Conservation (phyloP, 2,113 vertebrate species). For the Gavia stellata region DNA sequence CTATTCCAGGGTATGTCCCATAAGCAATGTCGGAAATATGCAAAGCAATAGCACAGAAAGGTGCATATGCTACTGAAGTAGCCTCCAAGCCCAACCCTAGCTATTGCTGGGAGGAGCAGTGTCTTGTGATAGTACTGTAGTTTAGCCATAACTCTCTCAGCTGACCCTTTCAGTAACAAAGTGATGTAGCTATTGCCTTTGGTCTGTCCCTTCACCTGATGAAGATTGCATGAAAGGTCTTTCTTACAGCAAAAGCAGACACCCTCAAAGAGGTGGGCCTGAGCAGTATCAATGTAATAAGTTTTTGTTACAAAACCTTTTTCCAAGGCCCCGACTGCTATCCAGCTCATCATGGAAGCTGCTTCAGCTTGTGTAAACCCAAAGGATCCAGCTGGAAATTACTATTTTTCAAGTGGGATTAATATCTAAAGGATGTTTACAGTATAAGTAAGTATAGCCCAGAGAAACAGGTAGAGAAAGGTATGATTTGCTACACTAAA, state of each 20-base stretch:
- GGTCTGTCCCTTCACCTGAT: neutral
- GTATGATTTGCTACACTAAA: neutral
- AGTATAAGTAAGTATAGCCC: neutral
- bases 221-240: neutral
- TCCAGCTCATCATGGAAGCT: neutral
- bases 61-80: neutral
- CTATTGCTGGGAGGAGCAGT: neutral
- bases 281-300: too few relatives aligned
- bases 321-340: neutral
- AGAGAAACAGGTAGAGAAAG: neutral
- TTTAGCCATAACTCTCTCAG: neutral
- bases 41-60: neutral
- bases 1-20: neutral
- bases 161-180: neutral
- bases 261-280: neutral
- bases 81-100: neutral
- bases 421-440: neutral
- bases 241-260: neutral
- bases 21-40: accelerated
- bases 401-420: neutral
- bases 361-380: neutral
- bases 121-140: neutral
- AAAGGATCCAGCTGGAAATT: neutral
- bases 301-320: neutral
- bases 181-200: neutral